Base-by-base conservation (phyloP, 2,888 invertebrate species). In the Acrocera orbiculus region DNA sequence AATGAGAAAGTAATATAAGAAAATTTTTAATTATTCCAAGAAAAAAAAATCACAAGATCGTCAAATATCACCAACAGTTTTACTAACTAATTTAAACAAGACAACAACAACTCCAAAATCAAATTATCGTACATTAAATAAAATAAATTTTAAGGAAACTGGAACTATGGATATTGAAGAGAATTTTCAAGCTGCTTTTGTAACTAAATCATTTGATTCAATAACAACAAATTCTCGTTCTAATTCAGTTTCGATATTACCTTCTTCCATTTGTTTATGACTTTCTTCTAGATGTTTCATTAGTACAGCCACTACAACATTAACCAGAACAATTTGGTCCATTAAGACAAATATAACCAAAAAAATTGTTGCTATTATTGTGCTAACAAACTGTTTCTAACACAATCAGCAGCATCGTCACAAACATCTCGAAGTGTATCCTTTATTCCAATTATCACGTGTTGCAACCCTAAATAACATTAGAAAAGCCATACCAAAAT, bases 201-300 rank as follows among this genome's bases (percentile, higher is more conserved):
- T 60, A 1, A 51, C 56, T 17, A 55, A 54, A 49, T 23, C 46
- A 51, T 29, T 39, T 48, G 33, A 51, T 50, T 35, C 23, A 52
- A 41, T 41, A 52, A 14, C 52, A 53, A 75, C 73, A 47, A 81
- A 71, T 56, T 90, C 90, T 54, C 87, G 76, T 56, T 90, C 89
- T 34, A 89, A 63, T 58, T 90, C 89, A 43, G 85, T 86, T 53
- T 90, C 89, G 80, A 89, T 83, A 62, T 87, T 75, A 44, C 66
- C 73, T 62, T 76, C 74, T 61, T 83, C 86, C 72, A 78, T 68
- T 61, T 86, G 86, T 59, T 90, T 90, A 61, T 92, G 89, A 34
- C 93, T 93, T 66, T 98, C 98, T 69, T 99, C 98, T 53, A 99
- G 69, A 64, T 98, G 98, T 69, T 98, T 98, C 98, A 99, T 99